A percentile compares a stretch with the other conserved stretches of the same genome.
Conservation (phyloP, 30 jellyfish, hydroid and myxozoan genomes). For the Rhopilema esculentum region DNA sequence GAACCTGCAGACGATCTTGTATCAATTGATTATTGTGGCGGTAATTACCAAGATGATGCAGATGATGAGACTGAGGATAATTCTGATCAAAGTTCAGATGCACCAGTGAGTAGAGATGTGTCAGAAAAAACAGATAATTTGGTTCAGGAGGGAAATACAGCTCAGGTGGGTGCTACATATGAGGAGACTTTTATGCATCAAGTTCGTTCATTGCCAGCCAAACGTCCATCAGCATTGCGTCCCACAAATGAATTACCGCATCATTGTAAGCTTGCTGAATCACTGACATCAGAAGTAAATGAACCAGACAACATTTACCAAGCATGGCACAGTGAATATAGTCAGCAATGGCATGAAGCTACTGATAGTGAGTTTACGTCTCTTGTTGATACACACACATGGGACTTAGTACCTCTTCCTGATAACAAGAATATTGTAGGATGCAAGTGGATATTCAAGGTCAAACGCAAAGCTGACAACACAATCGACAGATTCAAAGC, state of each 20-base stretch:
- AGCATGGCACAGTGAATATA: conserved; percentile 39
- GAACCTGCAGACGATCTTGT: no score
- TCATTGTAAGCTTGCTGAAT: conserved; percentile 35
- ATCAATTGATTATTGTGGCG: no score
- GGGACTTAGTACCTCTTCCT: conserved; percentile 41
- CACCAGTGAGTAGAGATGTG: no score
- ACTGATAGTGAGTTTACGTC: conserved; percentile 34
- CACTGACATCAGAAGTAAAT: conserved; percentile 20
- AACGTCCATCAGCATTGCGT: conserved; percentile 26
- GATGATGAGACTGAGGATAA: no score
- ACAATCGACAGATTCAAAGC: conserved; percentile 25
- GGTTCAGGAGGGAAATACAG: neutral
- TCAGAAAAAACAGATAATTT: neutral
- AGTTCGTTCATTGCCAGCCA: conserved; percentile 11
- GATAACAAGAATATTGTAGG: conserved; percentile 19
- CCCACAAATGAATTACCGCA: neutral
- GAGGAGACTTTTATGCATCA: neutral
- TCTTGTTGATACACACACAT: conserved; percentile 5
- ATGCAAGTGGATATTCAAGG: conserved; percentile 36
- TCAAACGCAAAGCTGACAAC: conserved; percentile 36
- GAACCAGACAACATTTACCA: conserved; percentile 28
- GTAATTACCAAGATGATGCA: no score
- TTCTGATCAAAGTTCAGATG: no score
- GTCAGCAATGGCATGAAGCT: conserved; percentile 26
- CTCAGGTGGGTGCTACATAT: neutral